phyloP scores from a whole-genome alignment of 2,888 invertebrate species.

The Adineta ricciae region DNA sequence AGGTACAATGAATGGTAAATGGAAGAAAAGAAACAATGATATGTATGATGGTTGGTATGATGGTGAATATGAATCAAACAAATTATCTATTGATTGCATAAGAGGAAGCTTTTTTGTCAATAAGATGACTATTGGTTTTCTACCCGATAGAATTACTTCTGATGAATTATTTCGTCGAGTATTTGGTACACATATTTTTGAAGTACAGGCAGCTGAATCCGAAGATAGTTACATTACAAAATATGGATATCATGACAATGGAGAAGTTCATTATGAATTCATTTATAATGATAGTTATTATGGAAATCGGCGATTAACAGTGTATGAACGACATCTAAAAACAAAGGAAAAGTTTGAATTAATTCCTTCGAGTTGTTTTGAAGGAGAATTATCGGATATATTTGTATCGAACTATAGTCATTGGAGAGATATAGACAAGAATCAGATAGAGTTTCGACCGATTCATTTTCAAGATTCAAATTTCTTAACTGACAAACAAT shows the following conservation, averaged over 20 bases:
- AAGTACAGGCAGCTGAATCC: background rate
- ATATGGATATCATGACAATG: background rate
- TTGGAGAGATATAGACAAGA: background rate
- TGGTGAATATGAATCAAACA: background rate
- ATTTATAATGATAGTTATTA: background rate
- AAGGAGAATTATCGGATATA: background rate
- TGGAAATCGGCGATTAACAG: background rate
- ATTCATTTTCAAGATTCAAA: background rate
- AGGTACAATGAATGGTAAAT: background rate
- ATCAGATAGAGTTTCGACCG: background rate
- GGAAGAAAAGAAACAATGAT: background rate
- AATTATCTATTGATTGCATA: background rate
- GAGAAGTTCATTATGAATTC: background rate
- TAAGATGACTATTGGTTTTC: background rate
- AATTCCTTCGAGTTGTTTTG: background rate
- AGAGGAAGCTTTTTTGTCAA: background rate
- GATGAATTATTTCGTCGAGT: background rate
- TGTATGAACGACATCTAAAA: background rate
- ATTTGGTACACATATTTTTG: background rate
- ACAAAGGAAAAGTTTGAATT: background rate
- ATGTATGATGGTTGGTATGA: background rate
- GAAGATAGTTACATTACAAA: conserved; percentile 5
- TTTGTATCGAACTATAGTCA: background rate
- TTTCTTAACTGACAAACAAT: background rate
- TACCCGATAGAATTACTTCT: background rate